Conservation (phyloP, 2,888 invertebrate species). For the Sinopyrophorus schimmeli region DNA sequence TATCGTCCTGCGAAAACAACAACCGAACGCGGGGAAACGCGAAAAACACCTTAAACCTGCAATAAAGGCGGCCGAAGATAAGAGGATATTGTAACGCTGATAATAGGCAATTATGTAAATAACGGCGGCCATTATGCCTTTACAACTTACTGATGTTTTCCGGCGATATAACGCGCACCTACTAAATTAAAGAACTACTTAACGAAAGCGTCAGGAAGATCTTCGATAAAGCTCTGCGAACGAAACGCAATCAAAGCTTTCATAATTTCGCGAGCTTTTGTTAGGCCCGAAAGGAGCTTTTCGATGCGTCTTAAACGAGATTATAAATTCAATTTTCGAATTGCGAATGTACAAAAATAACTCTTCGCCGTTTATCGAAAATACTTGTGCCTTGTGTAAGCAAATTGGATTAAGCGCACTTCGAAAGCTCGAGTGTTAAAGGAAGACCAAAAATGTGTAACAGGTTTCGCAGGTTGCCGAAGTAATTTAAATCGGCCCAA, state of each 20-base stretch:
- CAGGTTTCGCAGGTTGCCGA: too few species aligned
- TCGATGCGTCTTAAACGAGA: not conserved
- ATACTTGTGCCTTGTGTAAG: not conserved
- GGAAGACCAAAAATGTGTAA: not conserved
- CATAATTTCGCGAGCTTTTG: not conserved
- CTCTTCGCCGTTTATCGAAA: not conserved
- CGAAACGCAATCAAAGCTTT: too few species aligned
- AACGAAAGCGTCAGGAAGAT: too few species aligned
- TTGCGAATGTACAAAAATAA: not conserved
- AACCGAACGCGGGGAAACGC: not conserved
- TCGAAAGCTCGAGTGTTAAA: conserved; percentile 3
- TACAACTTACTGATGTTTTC: conserved; percentile 24
- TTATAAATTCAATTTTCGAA: not conserved
- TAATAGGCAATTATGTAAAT: conserved; percentile 26
- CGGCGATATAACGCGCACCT: conserved; percentile 10
- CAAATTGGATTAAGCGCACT: conserved; percentile 5
- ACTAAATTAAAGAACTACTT: conserved; percentile 5
- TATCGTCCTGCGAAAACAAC: too few species aligned
- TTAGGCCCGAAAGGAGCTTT: not conserved
- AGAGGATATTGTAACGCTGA: conserved; percentile 17
- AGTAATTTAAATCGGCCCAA: too few species aligned
- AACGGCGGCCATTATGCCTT: conserved; percentile 20
- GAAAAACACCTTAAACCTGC: conserved; percentile 13
- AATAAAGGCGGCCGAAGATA: conserved; percentile 18
- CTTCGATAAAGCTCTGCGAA: too few species aligned